Evolutionary conservation across 1,140 invertebrate species (phyloP).

Genomic region (Bombus ignitus): DNA sequence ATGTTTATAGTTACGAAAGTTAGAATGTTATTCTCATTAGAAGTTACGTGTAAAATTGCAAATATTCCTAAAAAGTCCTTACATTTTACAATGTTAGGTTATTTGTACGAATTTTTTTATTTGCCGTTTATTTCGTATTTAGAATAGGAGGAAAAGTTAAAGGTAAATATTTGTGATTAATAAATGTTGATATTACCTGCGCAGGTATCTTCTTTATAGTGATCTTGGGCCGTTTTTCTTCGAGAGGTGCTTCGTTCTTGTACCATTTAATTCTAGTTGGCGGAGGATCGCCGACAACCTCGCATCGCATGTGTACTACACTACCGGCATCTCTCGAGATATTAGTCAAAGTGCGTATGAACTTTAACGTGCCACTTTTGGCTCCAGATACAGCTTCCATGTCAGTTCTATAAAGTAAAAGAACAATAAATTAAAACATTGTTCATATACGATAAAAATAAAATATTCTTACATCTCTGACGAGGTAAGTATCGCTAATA

Average conservation of each 20-base stretch:
- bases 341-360: conserved; percentile 83
- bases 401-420: conserved; percentile 66
- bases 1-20: no score
- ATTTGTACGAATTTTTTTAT: no score
- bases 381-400: conserved; percentile 61
- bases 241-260: conserved; percentile 86
- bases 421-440: neutral
- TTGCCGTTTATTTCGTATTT: no score
- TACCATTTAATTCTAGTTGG: conserved; percentile 87
- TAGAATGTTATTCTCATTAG: no score
- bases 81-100: no score
- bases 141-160: no score
- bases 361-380: conserved; percentile 77
- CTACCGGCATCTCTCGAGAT: conserved; percentile 86
- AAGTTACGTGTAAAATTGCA: no score
- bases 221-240: conserved; percentile 82
- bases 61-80: no score
- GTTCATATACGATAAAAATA: no score
- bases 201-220: conserved; percentile 80
- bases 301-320: conserved; percentile 86
- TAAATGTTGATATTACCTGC: conserved; percentile 49
- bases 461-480: no score
- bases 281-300: conserved; percentile 86
- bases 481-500: no score
- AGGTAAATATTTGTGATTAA: neutral